Evolutionary conservation across 2,888 invertebrate species (phyloP).

Genomic region (Orchestes rusci): DNA sequence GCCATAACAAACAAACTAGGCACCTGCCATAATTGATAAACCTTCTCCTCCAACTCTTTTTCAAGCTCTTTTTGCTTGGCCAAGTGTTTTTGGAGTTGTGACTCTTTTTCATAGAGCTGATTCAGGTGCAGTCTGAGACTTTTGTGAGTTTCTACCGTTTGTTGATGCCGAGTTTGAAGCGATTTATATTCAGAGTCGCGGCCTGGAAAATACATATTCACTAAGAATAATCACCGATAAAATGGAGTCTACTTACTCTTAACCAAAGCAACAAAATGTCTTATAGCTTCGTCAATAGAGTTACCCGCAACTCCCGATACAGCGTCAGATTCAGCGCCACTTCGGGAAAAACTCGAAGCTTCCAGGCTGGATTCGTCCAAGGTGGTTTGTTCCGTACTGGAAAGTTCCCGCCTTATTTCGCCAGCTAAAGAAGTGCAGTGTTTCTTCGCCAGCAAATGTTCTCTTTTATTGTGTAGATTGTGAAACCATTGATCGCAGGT

Average conservation of each 20-base stretch:
- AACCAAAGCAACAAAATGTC: constrained; percentile 36
- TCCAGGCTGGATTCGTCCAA: constrained; percentile 44
- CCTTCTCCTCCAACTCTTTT: constrained; percentile 36
- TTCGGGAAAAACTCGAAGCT: constrained; percentile 33
- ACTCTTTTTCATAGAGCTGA: constrained; percentile 37
- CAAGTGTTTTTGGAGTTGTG: constrained; percentile 37
- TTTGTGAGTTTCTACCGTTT: constrained; percentile 35
- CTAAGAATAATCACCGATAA: no score
- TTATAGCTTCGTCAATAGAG: constrained; percentile 40
- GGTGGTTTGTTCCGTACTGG: no score
- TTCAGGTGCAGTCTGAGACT: constrained; percentile 37
- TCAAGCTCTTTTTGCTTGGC: constrained; percentile 35
- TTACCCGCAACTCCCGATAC: no score
- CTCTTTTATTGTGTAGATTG: constrained; percentile 52
- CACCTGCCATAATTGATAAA: constrained; percentile 41
- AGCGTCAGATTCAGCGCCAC: no score
- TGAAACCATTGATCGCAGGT: constrained; percentile 54
- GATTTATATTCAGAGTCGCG: constrained; percentile 41
- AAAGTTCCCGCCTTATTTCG: constrained; percentile 41
- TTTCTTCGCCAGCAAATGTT: constrained; percentile 51
- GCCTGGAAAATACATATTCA: constrained; percentile 30
- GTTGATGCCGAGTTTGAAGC: constrained; percentile 36
- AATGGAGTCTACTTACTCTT: constrained; percentile 40
- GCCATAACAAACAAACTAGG: constrained; percentile 42
- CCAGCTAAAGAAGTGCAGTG: constrained; percentile 47